phyloP scores from a whole-genome alignment of 2,113 vertebrate species.

The Microtus oregoni region DNA sequence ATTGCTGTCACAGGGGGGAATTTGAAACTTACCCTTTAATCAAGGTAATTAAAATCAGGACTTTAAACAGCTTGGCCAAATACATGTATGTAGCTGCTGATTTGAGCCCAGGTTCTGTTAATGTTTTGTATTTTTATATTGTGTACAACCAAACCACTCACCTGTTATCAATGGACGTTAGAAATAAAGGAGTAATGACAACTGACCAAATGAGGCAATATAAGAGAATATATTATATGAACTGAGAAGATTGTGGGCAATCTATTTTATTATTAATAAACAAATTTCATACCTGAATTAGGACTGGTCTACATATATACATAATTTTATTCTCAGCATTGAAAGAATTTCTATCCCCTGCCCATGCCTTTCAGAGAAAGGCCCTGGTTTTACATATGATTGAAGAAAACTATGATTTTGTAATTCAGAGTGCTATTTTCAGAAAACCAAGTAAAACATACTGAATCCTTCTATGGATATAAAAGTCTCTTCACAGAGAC shows the following conservation, averaged over 20 bases:
- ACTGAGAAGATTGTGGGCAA: neutral
- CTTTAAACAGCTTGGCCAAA: neutral
- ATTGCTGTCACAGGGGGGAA: neutral
- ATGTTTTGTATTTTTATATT: neutral
- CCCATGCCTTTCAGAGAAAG: neutral
- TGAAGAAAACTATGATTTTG: slow-evolving; percentile 37
- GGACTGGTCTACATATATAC: neutral
- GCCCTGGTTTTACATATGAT: neutral
- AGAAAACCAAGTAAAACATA: slow-evolving; percentile 8
- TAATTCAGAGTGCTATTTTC: neutral
- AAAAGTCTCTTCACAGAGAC: neutral
- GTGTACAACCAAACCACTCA: neutral
- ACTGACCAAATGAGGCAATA: neutral
- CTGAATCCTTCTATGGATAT: neutral
- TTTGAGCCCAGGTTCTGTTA: neutral
- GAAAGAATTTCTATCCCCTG: neutral
- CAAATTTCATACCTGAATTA: neutral
- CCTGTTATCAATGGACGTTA: neutral
- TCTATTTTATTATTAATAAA: slow-evolving; percentile 7
- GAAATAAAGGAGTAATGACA: slow-evolving; percentile 35
- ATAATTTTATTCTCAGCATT: slow-evolving; percentile 3
- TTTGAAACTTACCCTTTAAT: neutral
- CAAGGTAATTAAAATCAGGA: slow-evolving; percentile 3
- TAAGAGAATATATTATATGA: neutral
- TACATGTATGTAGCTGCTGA: neutral